Evolutionary conservation across 2,888 invertebrate genomes (phyloP), one percentile per base, ranked within the genome.

Genomic region (Agrochola lota): DNA sequence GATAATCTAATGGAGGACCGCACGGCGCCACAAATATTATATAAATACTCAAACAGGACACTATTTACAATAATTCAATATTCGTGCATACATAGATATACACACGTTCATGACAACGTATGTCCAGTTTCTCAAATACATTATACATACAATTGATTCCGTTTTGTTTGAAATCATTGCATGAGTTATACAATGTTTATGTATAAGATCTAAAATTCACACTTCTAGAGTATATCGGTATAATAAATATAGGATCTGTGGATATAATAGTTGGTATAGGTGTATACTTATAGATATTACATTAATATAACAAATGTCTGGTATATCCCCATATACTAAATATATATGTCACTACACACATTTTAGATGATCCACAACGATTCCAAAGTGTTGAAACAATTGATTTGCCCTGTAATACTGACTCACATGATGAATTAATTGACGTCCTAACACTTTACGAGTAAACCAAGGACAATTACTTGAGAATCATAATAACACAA

Each of bases 341-440:
- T 83, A 83, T 72, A 83, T 77, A 63, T 62, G 62, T 55, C 52
- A 52, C 60, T 62, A 66, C 66, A 74, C 64, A 74, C 69, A 72
- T 71, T 59, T 73, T 35, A 46, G 70, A 66, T 43, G 57, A 75
- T 60, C 74, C 49, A 80, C 77, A 81, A 81, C 71, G 78, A 80
- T 77, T 88, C 80, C 85, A 87, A 85, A 87, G 81, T 74, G 77
- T 77, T 80, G 72, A 84, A 80, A 79, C 81, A 90, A 86, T 83
- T 77, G 88, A 89, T 92, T 91, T 90, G 94, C 95, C 95, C 95
- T 96, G 95, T 96, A 96, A 96, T 96, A 96, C 96, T 96, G 96
- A 95, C 94, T 94, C 93, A 94, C 93, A 91, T 91, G 88, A 91
- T 92, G 91, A 91, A 90, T 89, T 93, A 95, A 96, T 96, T 95